Conservation (phyloP, 1,140 invertebrate genomes). For the Psilanteris sp. region DNA sequence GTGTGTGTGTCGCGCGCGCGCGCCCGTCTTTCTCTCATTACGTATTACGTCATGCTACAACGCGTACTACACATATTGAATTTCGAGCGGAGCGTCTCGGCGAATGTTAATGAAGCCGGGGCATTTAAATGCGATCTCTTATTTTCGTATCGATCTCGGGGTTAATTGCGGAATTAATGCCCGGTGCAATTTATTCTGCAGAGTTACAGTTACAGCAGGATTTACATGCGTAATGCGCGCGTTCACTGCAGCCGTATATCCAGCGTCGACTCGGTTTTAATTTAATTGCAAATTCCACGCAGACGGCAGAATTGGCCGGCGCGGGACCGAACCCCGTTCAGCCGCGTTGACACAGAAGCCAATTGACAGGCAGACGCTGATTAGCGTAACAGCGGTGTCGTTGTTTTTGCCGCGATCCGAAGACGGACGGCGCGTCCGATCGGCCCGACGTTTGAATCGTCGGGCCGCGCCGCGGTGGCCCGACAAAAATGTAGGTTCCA, state of each 20-base stretch:
- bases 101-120: conserved; percentile 49
- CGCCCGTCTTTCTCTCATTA: conserved; percentile 51
- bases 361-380: too few species aligned
- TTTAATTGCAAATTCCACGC: too few species aligned
- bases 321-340: too few species aligned
- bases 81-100: conserved; percentile 32
- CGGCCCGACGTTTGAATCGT: background rate
- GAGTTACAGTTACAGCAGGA: conserved; percentile 4
- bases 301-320: too few species aligned
- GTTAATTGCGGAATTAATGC: conserved; percentile 28
- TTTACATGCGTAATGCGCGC: conserved; percentile 1
- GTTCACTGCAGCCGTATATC: too few species aligned
- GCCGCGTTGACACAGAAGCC: too few species aligned
- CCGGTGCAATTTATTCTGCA: conserved; percentile 7
- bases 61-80: conserved; percentile 52
- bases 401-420: too few species aligned
- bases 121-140: conserved; percentile 44
- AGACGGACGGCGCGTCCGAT: too few species aligned
- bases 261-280: too few species aligned
- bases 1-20: background rate
- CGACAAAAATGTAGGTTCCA: conserved; percentile 28
- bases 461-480: too few species aligned
- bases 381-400: too few species aligned
- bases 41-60: conserved; percentile 45
- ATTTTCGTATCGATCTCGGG: conserved; percentile 14